Base-by-base conservation (phyloP, 2,113 vertebrate genomes). In the Euleptes europaea region DNA sequence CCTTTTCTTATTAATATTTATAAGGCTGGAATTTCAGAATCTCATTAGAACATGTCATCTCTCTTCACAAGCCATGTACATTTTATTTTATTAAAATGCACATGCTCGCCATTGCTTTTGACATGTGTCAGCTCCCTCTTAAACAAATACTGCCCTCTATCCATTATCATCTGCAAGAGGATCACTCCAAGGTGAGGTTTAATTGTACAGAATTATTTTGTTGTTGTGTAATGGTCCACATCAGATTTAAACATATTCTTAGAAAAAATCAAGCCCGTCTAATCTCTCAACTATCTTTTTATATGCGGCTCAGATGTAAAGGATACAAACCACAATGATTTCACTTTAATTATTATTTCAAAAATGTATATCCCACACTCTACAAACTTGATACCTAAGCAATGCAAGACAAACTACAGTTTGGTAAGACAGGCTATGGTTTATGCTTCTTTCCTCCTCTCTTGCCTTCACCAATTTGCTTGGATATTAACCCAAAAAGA, bases 1-100 rank as follows among this genome's bases (percentile, higher is more conserved):
- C 78, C 40, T 82, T 54, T 69, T 28, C 79, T 40, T 19, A 72
- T 82, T 71, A 54, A 82, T 82, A 82, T 82, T 71, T 82, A 82
- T 82, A 40, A 69, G 79, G 21, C 47, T 40, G 67, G 67, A 15
- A 54, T 82, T 71, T 82, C 80, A 72, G 80, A 82, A 72, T 57
- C 47, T 82, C 67, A 82, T 82, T 82, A 82, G 33, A 35, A 57
- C 13, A 35, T 82, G 80, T 72, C 80, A 57, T 10, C 26, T 54
- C 33, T 40, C 47, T 82, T 82, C 42, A 21, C 63, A 47, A 80
- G 78, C 19, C 10, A 40, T 33, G 63, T 47, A 47, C 38, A 47
- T 67, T 47, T 80, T 35, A 49, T 66, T 35, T 69, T 69, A 5
- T 13, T 12, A 10, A 66, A 15, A 80, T 26, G 63, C 38, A 44